These are phyloP conservation scores for Chlamydotis undulata DNA, from an alignment of 2,113 vertebrate genomes.

Conservation along the genomic window DNA sequence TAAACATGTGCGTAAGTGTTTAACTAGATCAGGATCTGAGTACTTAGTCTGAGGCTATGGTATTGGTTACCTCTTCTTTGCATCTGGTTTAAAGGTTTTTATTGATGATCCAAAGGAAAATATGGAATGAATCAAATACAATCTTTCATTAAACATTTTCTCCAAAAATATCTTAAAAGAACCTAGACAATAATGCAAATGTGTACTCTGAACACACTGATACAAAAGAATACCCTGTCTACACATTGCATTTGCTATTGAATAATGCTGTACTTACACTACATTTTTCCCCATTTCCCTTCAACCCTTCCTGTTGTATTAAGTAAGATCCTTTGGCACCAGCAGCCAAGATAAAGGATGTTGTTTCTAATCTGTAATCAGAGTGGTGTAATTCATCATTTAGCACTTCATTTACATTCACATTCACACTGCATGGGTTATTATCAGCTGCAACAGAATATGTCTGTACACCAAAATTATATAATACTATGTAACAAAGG, in stretches of 20 bases:
- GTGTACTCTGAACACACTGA: background rate
- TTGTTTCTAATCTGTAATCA: constrained; percentile 54
- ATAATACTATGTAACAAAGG: constrained; percentile 24
- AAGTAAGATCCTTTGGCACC: constrained; percentile 60
- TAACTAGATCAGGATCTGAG: background rate
- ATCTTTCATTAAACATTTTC: background rate
- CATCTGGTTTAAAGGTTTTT: constrained; percentile 25
- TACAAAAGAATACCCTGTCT: constrained; percentile 3
- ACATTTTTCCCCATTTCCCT: constrained; percentile 43
- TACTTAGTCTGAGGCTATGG: background rate
- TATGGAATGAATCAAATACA: background rate
- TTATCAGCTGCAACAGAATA: constrained; percentile 55
- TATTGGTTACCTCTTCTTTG: background rate
- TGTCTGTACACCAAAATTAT: constrained; percentile 46
- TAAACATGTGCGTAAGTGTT: constrained; percentile 26
- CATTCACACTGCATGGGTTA: constrained; percentile 13
- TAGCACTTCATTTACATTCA: constrained; percentile 63
- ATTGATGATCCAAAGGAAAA: constrained; percentile 12
- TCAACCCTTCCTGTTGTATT: constrained; percentile 56
- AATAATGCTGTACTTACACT: constrained; percentile 12
- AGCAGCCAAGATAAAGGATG: constrained; percentile 64
- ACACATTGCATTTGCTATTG: background rate
- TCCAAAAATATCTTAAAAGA: constrained; percentile 30
- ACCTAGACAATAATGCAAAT: background rate
- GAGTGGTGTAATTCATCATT: constrained; percentile 46